Base-by-base conservation (phyloP, 2,113 vertebrate species). In the Andinoacara biseriatus region DNA sequence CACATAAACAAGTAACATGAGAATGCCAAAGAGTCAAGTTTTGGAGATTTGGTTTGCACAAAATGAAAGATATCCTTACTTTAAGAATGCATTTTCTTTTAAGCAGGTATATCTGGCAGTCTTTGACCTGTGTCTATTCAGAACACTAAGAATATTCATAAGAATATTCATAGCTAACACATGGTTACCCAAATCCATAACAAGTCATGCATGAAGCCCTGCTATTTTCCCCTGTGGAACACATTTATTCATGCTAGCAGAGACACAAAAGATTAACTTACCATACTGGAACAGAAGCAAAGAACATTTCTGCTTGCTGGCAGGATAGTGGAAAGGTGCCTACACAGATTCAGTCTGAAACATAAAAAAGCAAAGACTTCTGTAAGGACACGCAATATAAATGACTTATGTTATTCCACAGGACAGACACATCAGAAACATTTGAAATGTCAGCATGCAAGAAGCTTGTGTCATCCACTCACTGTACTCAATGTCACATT, bases 271-370 rank as follows among this genome's bases (percentile, higher is more conserved):
- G 63, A 85, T 81, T 59, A 82, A 87, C 94, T 92, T 90, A 94
- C 94, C 88, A 85, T 86, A 58, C 88, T 62, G 72, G 69, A 81
- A 82, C 20, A 35, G 81, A 80, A 29, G 78, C 11, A 52, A 86
- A 65, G 52, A 86, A 63, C 85, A 91, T 88, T 74, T 76, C 88
- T 49, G 72, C 74, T 86, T 86, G 46, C 62, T 75, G 57, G 58
- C 62, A 65, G 82, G 40, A 84, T 57, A 80, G 82, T 22, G 29
- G 84, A 86, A 31, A 69, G 72, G 81, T 74, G 78, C 60, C 72
- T 62, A 67, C 81, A 76, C 82, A 67, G 83, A 84, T 82, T 88
- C 72, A 87, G 78, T 81, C 93, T 94, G 91, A 82, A 94, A 93
- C 33, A 88, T 43, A 91, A 75, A 88, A 88, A 57, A 72, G 14